These are phyloP conservation scores for Drosophila repletoides DNA, from an alignment of 1,140 invertebrate genomes.

Conservation along the genomic window DNA sequence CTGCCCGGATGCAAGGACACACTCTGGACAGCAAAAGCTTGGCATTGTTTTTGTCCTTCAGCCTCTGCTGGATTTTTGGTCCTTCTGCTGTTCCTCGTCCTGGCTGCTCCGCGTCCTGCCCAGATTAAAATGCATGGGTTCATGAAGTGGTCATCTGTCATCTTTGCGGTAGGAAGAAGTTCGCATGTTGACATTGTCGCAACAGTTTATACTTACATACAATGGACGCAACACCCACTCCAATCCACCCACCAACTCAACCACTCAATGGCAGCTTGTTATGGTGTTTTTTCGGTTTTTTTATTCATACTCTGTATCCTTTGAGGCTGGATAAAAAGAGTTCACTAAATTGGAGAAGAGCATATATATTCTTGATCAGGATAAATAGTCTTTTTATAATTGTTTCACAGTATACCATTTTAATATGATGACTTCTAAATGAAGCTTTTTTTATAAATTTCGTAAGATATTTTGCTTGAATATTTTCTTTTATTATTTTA, in stretches of 20 bases:
- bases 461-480: too few species aligned
- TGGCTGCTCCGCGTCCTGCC: slow-evolving; percentile 9
- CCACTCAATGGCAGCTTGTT: slow-evolving; percentile 34
- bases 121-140: slow-evolving; percentile 80
- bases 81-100: not conserved
- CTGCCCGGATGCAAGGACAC: slow-evolving; percentile 58
- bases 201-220: slow-evolving; percentile 66
- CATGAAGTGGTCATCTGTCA: slow-evolving; percentile 81
- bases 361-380: too few species aligned
- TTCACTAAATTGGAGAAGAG: too few species aligned
- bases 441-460: too few species aligned
- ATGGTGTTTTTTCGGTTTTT: slow-evolving; percentile 32
- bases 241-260: slow-evolving; percentile 1
- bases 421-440: too few species aligned
- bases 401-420: too few species aligned
- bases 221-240: slow-evolving; percentile 12
- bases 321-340: too few species aligned
- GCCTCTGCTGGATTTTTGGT: slow-evolving; percentile 14
- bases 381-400: too few species aligned
- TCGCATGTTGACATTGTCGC: slow-evolving; percentile 80
- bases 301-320: slow-evolving; percentile 26
- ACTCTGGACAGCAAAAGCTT: slow-evolving; percentile 39
- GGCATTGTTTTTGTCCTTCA: slow-evolving; percentile 58
- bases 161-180: slow-evolving; percentile 79
- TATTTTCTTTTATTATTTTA: too few species aligned